Evolutionary conservation across 2,888 invertebrate genomes (phyloP).

Genomic region (Oxyscelio sp.): DNA sequence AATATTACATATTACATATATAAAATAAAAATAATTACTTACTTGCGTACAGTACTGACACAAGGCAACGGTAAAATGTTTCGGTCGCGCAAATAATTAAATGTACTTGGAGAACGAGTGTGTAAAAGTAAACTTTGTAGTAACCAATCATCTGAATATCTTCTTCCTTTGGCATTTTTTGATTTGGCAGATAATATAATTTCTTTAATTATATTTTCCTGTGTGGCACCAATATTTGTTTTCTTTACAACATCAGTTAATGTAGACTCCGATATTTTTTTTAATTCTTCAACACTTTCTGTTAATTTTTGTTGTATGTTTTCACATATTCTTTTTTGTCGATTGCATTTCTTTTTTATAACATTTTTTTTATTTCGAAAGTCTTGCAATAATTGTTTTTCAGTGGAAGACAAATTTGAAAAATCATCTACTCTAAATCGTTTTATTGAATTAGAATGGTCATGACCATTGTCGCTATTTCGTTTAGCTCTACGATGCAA

Average conservation of each 20-base stretch:
- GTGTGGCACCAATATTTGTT: too few species aligned
- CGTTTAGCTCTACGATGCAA: neutral
- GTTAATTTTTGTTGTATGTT: neutral
- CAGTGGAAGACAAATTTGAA: neutral
- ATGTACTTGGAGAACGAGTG: conserved; percentile 29
- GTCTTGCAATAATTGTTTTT: neutral
- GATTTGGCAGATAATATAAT: too few species aligned
- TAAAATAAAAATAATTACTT: neutral
- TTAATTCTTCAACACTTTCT: neutral
- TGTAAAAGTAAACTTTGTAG: conserved; percentile 22
- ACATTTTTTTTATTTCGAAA: neutral
- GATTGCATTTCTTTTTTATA: neutral
- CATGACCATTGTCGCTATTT: neutral
- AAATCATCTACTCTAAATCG: neutral
- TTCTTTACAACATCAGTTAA: neutral
- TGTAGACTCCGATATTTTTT: neutral
- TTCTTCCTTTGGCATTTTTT: neutral
- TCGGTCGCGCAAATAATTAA: neutral
- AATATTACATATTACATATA: neutral
- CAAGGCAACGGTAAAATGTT: conserved; percentile 26
- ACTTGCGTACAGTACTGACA: conserved; percentile 10
- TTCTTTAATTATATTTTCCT: too few species aligned
- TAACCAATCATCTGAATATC: conserved; percentile 36
- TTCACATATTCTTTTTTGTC: neutral
- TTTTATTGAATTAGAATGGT: neutral